phyloP scores from a whole-genome alignment of 2,888 invertebrate genomes.

The Pachymerium ferrugineum region DNA sequence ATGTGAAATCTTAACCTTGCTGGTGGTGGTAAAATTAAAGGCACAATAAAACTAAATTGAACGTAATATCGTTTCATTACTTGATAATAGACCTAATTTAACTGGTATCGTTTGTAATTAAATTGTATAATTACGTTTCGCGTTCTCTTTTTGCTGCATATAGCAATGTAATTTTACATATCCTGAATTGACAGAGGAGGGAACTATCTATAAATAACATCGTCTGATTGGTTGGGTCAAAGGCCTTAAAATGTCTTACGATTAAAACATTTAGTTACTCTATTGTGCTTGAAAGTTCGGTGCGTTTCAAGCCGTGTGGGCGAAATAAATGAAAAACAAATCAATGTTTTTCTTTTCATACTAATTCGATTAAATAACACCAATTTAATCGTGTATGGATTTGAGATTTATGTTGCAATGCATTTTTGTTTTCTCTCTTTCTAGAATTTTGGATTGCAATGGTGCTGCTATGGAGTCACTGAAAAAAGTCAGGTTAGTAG shows the following conservation, averaged over 20 bases:
- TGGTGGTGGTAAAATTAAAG: too few species aligned
- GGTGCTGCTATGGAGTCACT: neutral
- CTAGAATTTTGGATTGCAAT: neutral
- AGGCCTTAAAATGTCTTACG: constrained; percentile 7
- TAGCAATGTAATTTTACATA: neutral
- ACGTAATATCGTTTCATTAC: neutral
- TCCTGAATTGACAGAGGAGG: constrained; percentile 7
- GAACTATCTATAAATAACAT: neutral
- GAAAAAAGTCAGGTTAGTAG: constrained; percentile 26
- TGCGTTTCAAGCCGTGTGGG: neutral
- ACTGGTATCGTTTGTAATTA: neutral
- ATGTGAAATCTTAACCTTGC: too few species aligned
- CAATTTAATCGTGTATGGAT: too few species aligned
- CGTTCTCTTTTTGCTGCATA: neutral
- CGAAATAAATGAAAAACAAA: neutral
- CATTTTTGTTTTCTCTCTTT: neutral
- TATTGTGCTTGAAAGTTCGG: neutral
- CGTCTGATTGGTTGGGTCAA: neutral
- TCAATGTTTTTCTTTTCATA: neutral
- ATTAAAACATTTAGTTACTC: neutral
- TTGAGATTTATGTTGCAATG: too few species aligned
- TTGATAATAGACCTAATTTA: neutral
- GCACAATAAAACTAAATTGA: too few species aligned
- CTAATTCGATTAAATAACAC: neutral
- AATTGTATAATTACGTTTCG: neutral